Evolutionary conservation across 2,888 invertebrate species (phyloP), one percentile per base, ranked within the genome.

Genomic region (Scaptomyza polygonia): DNA sequence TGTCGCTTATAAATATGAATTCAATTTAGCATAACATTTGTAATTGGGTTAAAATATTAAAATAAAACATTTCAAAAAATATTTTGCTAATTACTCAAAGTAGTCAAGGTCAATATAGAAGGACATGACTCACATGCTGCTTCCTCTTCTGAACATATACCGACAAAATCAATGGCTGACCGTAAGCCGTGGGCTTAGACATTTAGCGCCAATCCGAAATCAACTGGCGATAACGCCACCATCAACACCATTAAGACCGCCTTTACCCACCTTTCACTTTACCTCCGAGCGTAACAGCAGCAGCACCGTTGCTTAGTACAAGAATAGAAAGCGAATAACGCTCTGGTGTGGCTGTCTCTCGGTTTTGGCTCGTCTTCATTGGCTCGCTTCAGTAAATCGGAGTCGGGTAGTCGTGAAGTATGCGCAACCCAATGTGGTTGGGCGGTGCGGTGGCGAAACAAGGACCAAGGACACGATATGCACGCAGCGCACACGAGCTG

Each of bases 321-420:
- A 48, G 39, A 44, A 66, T 56, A 53, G 52, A 56, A 72, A 53
- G 68, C 53, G 59, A 63, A 59, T 62, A 32, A 68, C 59, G 56
- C 51, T 57, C 32, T 25, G 59, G 32, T 61, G 63, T 32, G 48
- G 64, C 43, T 62, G 63, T 66, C 73, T 72, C 67, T 70, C 62
- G 68, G 62, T 44, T 58, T 67, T 68, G 62, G 71, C 67, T 81
- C 66, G 70, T 80, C 88, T 86, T 86, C 71, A 84, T 84, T 84
- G 83, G 83, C 62, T 77, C 84, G 54, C 69, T 73, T 62, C 67
- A 67, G 61, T 62, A 70, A 69, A 72, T 72, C 66, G 49, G 27
- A 27, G 76, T 76, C 72, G 71, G 54, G 52, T 62, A 68, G 66
- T 64, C 64, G 68, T 56, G 69, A 76, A 77, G 69, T 74, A 55